These are phyloP conservation scores for Cotesia glomerata DNA, from an alignment of 1,140 invertebrate species.

Conservation along the genomic window DNA sequence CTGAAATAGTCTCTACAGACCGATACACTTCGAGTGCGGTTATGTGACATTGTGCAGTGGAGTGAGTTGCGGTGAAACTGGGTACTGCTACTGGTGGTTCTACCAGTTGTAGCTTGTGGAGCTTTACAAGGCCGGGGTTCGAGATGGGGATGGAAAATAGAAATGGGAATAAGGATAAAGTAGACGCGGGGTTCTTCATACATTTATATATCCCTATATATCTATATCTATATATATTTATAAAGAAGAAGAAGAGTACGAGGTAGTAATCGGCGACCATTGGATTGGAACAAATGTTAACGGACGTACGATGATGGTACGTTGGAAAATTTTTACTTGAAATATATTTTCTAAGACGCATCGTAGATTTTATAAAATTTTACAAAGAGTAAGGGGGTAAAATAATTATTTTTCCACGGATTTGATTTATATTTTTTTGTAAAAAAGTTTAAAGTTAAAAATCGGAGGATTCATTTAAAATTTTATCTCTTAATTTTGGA, in stretches of 20 bases:
- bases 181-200: slow-evolving; percentile 31
- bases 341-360: background rate
- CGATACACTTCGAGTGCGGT: slow-evolving; percentile 44
- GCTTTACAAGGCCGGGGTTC: background rate
- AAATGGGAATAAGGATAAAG: slow-evolving; percentile 40
- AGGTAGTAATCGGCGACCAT: slow-evolving; percentile 48
- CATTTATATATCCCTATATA: background rate
- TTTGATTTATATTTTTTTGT: background rate
- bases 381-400: background rate
- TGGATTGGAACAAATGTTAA: slow-evolving; percentile 56
- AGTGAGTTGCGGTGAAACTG: slow-evolving; percentile 27
- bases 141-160: slow-evolving; percentile 26
- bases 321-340: background rate
- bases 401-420: background rate
- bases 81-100: background rate
- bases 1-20: slow-evolving; percentile 28
- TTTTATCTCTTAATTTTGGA: no score
- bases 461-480: background rate
- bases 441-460: background rate
- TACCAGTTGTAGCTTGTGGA: no score
- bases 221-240: no score
- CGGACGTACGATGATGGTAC: slow-evolving; percentile 42
- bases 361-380: slow-evolving; percentile 1
- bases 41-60: slow-evolving; percentile 42
- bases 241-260: slow-evolving; percentile 13